Percentiles rank a stretch among this genome's conserved stretches.
Conservation (phyloP, 2,797 vertebrate species). For the Tadarida brasiliensis region DNA sequence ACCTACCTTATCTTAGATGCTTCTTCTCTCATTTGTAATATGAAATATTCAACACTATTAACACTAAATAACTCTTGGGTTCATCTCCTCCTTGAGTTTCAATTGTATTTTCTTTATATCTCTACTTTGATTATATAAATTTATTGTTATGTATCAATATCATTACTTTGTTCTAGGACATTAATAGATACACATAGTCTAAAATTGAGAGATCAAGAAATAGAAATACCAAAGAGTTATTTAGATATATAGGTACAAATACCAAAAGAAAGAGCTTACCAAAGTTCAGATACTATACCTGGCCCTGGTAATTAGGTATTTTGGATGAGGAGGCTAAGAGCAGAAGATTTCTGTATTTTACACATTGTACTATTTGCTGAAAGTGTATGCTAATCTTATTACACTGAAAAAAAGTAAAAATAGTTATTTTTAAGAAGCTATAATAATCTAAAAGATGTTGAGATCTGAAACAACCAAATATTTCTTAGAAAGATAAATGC, state of each 20-base stretch:
- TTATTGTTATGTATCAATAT: not conserved
- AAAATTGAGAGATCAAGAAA: not conserved
- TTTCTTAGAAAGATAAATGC: not conserved
- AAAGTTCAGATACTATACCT: not conserved
- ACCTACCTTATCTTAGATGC: not conserved
- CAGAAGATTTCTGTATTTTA: not conserved
- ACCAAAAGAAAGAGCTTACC: not conserved
- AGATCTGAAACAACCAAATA: constrained; percentile 11
- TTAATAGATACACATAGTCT: not conserved
- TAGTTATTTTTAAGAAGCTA: constrained; percentile 23
- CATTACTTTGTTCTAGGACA: not conserved
- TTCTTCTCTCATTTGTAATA: not conserved
- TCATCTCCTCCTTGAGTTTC: not conserved
- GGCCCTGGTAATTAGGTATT: not conserved
- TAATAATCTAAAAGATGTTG: not conserved
- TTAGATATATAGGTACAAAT: not conserved
- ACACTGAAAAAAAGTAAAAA: not conserved
- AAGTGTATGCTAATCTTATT: not conserved
- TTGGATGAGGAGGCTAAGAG: not conserved
- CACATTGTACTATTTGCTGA: not conserved
- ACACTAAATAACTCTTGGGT: not conserved
- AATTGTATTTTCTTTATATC: not conserved
- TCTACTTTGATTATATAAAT: not conserved
- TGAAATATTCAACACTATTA: not conserved
- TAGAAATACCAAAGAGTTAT: not conserved